Base-by-base conservation (phyloP, 2,888 invertebrate genomes). In the Eristalis intricaria region DNA sequence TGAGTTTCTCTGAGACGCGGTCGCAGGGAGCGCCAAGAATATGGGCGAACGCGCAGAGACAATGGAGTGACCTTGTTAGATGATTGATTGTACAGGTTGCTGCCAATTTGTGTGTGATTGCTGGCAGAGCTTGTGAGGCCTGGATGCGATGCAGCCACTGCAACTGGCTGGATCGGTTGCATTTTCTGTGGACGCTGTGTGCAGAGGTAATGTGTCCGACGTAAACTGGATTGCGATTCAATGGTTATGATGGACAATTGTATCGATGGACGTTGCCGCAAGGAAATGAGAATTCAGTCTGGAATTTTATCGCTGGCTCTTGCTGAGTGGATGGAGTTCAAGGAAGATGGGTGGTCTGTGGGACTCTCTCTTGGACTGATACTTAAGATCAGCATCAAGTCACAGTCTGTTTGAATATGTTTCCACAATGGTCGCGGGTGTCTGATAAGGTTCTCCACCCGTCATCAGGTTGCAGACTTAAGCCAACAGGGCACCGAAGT, bases 41-140 rank as follows among this genome's bases (percentile, higher is more conserved):
- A 38, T 13, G 38, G 13, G 26, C 56, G 81, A 40, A 43, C 15
- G 70, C 65, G 69, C 71, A 40, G 73, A 87, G 87, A 80, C 87
- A 87, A 87, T 84, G 70, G 68, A 80, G 58, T 75, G 87, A 80
- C 87, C 87, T 87, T 83, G 87, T 87, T 87, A 87, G 87, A 87
- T 87, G 87, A 87, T 87, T 80, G 87, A 87, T 84, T 87, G 71
- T 66, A 65, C 87, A 87, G 79, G 87, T 80, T 87, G 87, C 87
- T 87, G 84, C 79, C 84, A 87, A 87, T 87, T 87, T 87, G 87
- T 87, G 50, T 50, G 87, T 84, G 87, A 87, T 87, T 84, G 80
- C 87, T 7, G 43, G 43, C 43, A 43, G 7, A 56, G 35, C 19
- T 40, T 63, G 61, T 60, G 65, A 19, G 60, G 22, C 43, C 23